Conservation (phyloP, 2,797 vertebrate genomes). For the Chiloscyllium punctatum region DNA sequence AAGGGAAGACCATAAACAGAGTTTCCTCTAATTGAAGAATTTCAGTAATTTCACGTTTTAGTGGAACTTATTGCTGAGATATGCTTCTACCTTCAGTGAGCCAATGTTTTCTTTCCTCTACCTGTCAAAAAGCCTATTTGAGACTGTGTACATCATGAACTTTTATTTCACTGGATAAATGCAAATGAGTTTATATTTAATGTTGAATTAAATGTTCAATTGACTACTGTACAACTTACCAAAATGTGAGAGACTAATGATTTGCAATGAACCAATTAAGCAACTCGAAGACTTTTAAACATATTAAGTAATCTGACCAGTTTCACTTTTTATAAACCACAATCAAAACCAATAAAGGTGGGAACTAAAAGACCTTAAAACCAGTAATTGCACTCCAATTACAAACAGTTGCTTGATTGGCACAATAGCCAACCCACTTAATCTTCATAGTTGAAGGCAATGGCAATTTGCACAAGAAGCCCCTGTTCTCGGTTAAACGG, state of each 20-base stretch:
- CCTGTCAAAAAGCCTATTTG: not conserved
- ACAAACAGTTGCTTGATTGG: not conserved
- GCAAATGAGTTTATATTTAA: not conserved
- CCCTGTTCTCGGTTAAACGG: not conserved
- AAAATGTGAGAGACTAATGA: not conserved
- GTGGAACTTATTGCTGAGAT: too few species aligned
- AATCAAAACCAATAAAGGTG: not conserved
- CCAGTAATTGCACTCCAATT: not conserved
- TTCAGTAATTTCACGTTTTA: too few species aligned
- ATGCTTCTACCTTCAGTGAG: too few species aligned
- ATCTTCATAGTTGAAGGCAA: not conserved
- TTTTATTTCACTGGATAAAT: not conserved
- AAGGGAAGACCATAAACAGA: not conserved
- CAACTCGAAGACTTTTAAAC: not conserved
- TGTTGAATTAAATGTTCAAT: not conserved
- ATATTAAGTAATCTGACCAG: not conserved
- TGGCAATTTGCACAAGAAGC: not conserved
- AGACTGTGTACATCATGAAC: not conserved
- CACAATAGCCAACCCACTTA: not conserved
- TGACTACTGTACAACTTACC: not conserved
- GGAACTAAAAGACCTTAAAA: not conserved
- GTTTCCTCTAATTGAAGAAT: too few species aligned
- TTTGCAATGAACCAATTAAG: not conserved
- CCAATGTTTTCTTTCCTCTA: too few species aligned
- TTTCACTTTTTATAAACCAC: not conserved